Base-by-base conservation (phyloP, 2,797 vertebrate species). In the Natrix natrix region DNA sequence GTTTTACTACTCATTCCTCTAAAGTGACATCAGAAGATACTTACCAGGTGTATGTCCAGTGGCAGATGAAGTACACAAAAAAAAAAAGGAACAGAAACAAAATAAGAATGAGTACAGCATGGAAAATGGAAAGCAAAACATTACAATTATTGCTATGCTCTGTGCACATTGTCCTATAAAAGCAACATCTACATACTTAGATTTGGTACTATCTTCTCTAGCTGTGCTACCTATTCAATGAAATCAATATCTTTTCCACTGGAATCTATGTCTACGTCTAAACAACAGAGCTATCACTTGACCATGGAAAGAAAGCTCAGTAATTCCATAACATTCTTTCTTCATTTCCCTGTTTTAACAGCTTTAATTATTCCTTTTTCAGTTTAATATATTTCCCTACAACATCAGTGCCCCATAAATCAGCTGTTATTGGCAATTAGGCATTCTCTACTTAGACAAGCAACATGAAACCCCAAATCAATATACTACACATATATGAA, bases 1-100 rank as follows among this genome's bases (percentile, higher is more conserved):
- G 1, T 22, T 83, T 52, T 83, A 11, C 48, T 24, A 22, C 56
- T 22, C 26, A 32, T 22, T 5, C 87, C n/a, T 8, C n/a, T 37
- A 83, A 91, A 83, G 14, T 13, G 63, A 74, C 14, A 24, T 93
- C 48, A 91, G 83, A 57, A 91, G 69, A 86, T 26, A 89, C 93
- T 93, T 87, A 93, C 93, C 87, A 89, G 52, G 48, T 63, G 69
- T 90, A 13, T 57, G 26, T 91, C 90, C 93, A 91, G 32, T 8
- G 52, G 66, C 83, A 89, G 63, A n/a, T 63, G 87, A 10, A 87
- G n/a, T 55, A n/a, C n/a, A 22, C 48, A n/a, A 20, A 63, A 59
- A 13, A 57, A 57, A 24, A 61, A 32, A 83, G 55, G 16, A 48
- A 92, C 28, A 87, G 48, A 78, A 78, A 63, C 22, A 57, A 57